Evolutionary conservation across 2,797 vertebrate species (phyloP), one percentile per base, ranked within the genome.

Genomic region (Sylvia borin): DNA sequence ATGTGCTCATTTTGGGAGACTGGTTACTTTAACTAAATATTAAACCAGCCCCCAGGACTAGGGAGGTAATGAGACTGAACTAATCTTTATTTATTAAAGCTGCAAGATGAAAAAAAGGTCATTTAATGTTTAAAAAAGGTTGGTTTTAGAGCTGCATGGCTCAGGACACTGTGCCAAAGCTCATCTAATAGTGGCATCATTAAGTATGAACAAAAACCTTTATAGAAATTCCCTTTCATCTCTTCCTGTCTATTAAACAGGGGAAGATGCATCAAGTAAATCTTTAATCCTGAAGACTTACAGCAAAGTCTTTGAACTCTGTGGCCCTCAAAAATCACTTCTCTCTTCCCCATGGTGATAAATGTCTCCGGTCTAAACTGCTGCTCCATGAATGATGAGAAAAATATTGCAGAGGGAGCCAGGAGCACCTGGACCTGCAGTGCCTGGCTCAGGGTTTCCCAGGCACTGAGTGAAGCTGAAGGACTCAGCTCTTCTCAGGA

Each of bases 121-220:
- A 97, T 96, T 97, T 93, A 97, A 97, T 97, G 95, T 97, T 97
- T 88, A 51, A 97, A 97, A 95, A 97, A 96, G 96, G 71, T 95
- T 80, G n/a, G 92, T 92, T 97, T 98, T 97, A 96, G 97, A 98
- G 92, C 96, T 97, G 95, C 88, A 93, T 91, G 92, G 94, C 96
- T 97, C 32, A 80, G 93, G 95, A 97, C 27, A 48, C 67, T 24
- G 81, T 96, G 97, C 96, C 96, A 96, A 96, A 91, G 81, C 90
- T 90, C 90, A 85, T 75, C 94, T 97, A 96, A 97, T 73, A 94
- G 95, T 16, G 2, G 84, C 90, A 94, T 96, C 96, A 97, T 98
- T 98, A 98, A 96, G 91, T 83, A 97, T 78, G 91, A 85, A 97
- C 51, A 65, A 77, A 95, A 95, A 85, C 93, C 96, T 96, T 97